Conservation (phyloP, 2,797 vertebrate genomes). For the Danio jaintianensis region DNA sequence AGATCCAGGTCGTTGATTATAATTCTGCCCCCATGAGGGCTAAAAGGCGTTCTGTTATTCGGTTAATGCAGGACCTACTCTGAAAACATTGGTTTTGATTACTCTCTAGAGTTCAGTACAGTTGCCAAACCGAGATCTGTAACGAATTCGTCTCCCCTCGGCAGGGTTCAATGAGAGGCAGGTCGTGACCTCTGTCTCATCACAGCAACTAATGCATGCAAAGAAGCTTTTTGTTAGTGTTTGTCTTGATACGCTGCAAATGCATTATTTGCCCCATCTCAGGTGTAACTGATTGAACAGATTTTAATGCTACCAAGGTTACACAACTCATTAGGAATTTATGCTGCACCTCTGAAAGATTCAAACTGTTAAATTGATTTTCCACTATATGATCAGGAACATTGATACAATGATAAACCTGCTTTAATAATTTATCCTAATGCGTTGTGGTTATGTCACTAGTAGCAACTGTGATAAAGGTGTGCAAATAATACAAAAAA, state of each 20-base stretch:
- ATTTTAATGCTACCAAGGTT: slow-evolving; percentile 70
- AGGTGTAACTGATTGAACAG: slow-evolving; percentile 62
- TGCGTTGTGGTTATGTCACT: slow-evolving; percentile 8
- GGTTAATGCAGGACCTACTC: slow-evolving; percentile 34
- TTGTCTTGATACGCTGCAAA: slow-evolving; percentile 71
- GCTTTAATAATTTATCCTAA: slow-evolving; percentile 49
- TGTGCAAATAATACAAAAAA: not conserved
- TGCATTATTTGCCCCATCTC: slow-evolving; percentile 66
- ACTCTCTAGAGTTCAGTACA: slow-evolving; percentile 40
- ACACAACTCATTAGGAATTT: slow-evolving; percentile 69
- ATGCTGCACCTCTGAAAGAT: slow-evolving; percentile 15
- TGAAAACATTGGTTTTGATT: slow-evolving; percentile 51
- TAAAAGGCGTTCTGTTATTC: slow-evolving; percentile 9
- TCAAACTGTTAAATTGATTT: slow-evolving; percentile 52
- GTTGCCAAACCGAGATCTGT: slow-evolving; percentile 48
- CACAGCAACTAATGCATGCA: slow-evolving; percentile 60
- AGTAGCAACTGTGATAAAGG: not conserved
- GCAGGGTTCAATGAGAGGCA: slow-evolving; percentile 57
- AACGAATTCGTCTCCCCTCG: slow-evolving; percentile 31
- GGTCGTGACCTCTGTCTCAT: slow-evolving; percentile 52
- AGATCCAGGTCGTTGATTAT: slow-evolving; percentile 27
- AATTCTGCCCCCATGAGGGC: slow-evolving; percentile 14
- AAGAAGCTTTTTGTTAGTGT: slow-evolving; percentile 56
- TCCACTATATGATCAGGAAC: slow-evolving; percentile 55
- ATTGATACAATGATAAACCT: slow-evolving; percentile 48